Percentiles rank a stretch among this genome's conserved stretches.
Evolutionary conservation across 2,888 invertebrate species (phyloP).

Genomic region (Diloba caeruleocephala): DNA sequence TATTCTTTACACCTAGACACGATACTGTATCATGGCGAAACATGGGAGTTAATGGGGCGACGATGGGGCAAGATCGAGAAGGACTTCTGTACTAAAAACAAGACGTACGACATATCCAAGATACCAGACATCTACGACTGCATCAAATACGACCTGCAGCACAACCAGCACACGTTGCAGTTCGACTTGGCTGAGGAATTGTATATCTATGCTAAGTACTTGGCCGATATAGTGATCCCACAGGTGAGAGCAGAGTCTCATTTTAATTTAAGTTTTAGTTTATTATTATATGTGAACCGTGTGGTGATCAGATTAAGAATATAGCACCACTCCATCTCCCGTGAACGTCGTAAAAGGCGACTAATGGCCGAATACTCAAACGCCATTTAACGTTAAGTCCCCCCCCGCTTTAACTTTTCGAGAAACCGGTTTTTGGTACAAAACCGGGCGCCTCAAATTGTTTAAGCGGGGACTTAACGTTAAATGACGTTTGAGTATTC

Average conservation of each 20-base stretch:
- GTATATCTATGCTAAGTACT: slow-evolving; percentile 98
- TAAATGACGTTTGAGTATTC: too few species aligned
- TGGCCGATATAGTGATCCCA: slow-evolving; percentile 99
- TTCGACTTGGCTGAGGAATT: slow-evolving; percentile 97
- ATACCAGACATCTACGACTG: slow-evolving; percentile 99
- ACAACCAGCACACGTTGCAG: slow-evolving; percentile 98
- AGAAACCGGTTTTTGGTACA: too few species aligned
- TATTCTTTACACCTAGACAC: slow-evolving; percentile 90
- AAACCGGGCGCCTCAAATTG: too few species aligned
- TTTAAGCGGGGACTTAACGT: too few species aligned
- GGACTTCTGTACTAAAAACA: slow-evolving; percentile 98
- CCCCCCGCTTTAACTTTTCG: too few species aligned
- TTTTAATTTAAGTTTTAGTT: background rate
- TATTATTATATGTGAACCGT: too few species aligned
- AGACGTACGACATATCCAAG: slow-evolving; percentile 98
- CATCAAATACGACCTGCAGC: slow-evolving; percentile 99
- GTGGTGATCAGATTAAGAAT: too few species aligned
- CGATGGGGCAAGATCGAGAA: slow-evolving; percentile 99
- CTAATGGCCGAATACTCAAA: too few species aligned
- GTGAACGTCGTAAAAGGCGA: too few species aligned
- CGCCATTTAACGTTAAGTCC: too few species aligned
- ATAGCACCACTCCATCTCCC: too few species aligned
- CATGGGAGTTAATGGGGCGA: slow-evolving; percentile 99
- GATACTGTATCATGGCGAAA: slow-evolving; percentile 98
- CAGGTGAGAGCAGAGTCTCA: slow-evolving; percentile 93